Evolutionary conservation across 2,797 vertebrate genomes (phyloP), one percentile per base, ranked within the genome.

Genomic region (Myiothlypis coronata): DNA sequence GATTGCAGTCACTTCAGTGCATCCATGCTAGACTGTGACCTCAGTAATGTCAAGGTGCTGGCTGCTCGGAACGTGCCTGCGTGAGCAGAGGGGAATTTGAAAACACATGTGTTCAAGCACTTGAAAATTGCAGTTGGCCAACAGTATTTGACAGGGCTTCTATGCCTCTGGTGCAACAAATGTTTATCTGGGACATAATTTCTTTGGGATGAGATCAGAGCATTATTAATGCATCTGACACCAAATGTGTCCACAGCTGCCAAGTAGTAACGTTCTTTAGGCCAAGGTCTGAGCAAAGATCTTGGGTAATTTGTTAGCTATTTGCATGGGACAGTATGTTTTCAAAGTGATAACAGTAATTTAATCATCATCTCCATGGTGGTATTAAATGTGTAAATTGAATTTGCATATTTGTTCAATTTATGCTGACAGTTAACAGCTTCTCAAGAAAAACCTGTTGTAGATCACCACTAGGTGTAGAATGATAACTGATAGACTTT

Each of bases 1-100:
- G 0, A 41, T 32, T 44, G 30, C 32, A 23, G 27, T 21, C 0
- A 0, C 9, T 39, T 71, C 1, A 2, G 23, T 32, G 55, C 14
- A 3, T 13, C 50, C 1, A 0, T 35, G 61, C 32, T 16, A 32
- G 20, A 4, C 13, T 2, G 21, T 32, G 46, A 50, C 46, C 22
- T 53, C 56, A 15, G 15, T 32, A 56, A 12, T 1, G 5, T 56
- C 60, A 61, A 47, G 27, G 16, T n/a, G 39, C 16, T 5, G 1
- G 23, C 60, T 61, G 39, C 53, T 63, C 0, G 0, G n/a, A n/a
- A 8, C 19, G 10, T 46, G 41, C n/a, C 47, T 24, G 69, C 4
- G 1, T 4, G 14, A 59, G 30, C 8, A 32, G 14, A 56, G 19
- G 14, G 37, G 41, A 75, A 34, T 34, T 32, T 9, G 50, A 43